phyloP scores from a whole-genome alignment of 2,797 vertebrate genomes.

The Xerus rutilus region DNA sequence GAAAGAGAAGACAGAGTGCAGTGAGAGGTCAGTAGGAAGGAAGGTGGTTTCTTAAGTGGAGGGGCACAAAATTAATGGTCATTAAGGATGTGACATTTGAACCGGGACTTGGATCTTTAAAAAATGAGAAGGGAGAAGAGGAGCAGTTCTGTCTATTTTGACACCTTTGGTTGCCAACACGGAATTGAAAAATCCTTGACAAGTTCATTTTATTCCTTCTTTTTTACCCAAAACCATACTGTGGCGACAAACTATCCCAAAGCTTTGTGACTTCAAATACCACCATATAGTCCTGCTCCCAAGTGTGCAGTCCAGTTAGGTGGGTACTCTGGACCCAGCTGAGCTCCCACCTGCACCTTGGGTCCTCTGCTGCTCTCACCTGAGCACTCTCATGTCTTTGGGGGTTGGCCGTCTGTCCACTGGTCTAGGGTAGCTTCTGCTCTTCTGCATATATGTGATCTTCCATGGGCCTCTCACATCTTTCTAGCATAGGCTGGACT shows the following conservation, averaged over 20 bases:
- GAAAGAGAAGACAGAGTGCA: background rate
- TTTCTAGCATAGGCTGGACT: background rate
- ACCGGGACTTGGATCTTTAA: conserved; percentile 3
- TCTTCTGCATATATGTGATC: background rate
- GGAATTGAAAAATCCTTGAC: background rate
- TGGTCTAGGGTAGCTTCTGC: background rate
- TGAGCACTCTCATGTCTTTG: background rate
- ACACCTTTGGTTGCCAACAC: background rate
- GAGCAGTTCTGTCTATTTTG: background rate
- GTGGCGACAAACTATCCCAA: background rate
- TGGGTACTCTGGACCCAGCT: background rate
- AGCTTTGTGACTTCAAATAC: background rate
- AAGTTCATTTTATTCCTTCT: background rate
- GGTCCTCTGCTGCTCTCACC: background rate
- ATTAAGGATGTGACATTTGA: background rate
- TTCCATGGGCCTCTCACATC: background rate
- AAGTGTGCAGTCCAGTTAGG: background rate
- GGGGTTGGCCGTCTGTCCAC: background rate
- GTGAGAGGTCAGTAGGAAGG: background rate
- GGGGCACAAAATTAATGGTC: background rate
- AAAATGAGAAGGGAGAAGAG: background rate
- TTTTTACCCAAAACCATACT: background rate
- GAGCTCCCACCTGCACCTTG: background rate
- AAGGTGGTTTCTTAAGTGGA: background rate
- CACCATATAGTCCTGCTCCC: background rate